A percentile compares a stretch with the other conserved stretches of the same genome.
phyloP scores from a whole-genome alignment of 2,797 vertebrate species.

The Gymnodraco acuticeps region DNA sequence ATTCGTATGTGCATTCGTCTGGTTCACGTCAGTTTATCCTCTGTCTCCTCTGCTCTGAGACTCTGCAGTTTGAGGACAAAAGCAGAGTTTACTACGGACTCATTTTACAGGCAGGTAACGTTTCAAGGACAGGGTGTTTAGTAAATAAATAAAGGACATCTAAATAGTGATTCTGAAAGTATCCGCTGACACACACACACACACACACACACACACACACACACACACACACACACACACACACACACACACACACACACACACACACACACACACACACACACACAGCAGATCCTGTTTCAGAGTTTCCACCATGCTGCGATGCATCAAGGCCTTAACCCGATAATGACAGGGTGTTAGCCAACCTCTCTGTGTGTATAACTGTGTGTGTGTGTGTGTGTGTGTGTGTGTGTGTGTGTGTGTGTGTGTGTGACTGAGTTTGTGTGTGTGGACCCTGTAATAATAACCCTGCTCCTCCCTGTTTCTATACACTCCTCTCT shows the following conservation, averaged over 20 bases:
- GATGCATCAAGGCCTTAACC: conserved; percentile 40
- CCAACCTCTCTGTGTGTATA: too few relatives aligned
- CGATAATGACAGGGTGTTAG: conserved; percentile 65
- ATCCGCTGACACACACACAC: too few relatives aligned
- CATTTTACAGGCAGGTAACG: too few relatives aligned
- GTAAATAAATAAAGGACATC: background rate
- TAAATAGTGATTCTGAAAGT: background rate
- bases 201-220: too few relatives aligned
- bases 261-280: too few relatives aligned
- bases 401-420: conserved; percentile 11
- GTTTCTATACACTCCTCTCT: background rate
- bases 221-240: too few relatives aligned
- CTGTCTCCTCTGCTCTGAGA: too few relatives aligned
- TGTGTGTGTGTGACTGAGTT: background rate
- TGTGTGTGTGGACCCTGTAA: conserved; percentile 38
- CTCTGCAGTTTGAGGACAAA: too few relatives aligned
- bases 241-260: too few relatives aligned
- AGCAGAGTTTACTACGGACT: too few relatives aligned
- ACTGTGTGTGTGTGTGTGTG: conserved; percentile 6
- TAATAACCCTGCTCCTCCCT: conserved; percentile 46
- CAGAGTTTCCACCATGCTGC: conserved; percentile 25
- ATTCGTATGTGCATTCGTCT: too few relatives aligned
- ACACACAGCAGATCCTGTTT: background rate
- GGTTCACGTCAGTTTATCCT: too few relatives aligned
- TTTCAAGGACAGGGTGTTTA: background rate